Conservation (phyloP, 1,140 invertebrate species). For the Pachypeltis micranthus region DNA sequence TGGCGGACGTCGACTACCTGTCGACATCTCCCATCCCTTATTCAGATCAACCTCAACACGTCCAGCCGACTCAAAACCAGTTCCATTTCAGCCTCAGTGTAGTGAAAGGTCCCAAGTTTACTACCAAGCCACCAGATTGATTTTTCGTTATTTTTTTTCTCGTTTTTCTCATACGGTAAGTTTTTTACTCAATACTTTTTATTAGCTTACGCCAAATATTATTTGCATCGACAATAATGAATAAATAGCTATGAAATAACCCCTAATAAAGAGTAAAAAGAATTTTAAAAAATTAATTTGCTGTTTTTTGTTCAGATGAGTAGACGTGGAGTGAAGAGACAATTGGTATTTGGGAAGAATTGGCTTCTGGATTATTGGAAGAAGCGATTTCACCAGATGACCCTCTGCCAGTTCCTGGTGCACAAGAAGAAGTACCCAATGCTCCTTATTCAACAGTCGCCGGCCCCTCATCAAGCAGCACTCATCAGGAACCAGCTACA, state of each 20-base stretch:
- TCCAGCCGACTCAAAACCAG: conserved; percentile 1
- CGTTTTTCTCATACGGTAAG: conserved; percentile 8
- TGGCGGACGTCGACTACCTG: conserved; percentile 4
- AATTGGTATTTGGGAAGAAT: conserved; percentile 3
- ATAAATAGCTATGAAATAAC: conserved; percentile 10
- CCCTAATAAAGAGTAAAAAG: conserved; percentile 4
- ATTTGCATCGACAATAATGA: conserved; percentile 4
- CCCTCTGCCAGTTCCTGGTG: conserved; percentile 5
- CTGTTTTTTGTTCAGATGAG: conserved; percentile 6
- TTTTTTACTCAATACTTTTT: conserved; percentile 8
- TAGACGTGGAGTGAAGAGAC: background rate
- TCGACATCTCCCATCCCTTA: conserved; percentile 6
- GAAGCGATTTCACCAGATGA: conserved; percentile 8
- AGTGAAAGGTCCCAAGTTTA: conserved; percentile 5
- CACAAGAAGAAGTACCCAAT: background rate
- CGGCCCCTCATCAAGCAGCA: conserved; percentile 1
- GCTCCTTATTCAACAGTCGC: conserved; percentile 7
- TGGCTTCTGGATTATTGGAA: conserved; percentile 9
- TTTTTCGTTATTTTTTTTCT: conserved; percentile 10
- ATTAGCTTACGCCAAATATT: conserved; percentile 8
- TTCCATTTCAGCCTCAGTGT: background rate
- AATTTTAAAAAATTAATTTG: conserved; percentile 10
- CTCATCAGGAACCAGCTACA: conserved; percentile 6
- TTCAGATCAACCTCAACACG: background rate
- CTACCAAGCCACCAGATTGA: background rate